Base-by-base conservation (phyloP, 92 coral and sea anemone genomes). In the Palythoa caribaeorum region DNA sequence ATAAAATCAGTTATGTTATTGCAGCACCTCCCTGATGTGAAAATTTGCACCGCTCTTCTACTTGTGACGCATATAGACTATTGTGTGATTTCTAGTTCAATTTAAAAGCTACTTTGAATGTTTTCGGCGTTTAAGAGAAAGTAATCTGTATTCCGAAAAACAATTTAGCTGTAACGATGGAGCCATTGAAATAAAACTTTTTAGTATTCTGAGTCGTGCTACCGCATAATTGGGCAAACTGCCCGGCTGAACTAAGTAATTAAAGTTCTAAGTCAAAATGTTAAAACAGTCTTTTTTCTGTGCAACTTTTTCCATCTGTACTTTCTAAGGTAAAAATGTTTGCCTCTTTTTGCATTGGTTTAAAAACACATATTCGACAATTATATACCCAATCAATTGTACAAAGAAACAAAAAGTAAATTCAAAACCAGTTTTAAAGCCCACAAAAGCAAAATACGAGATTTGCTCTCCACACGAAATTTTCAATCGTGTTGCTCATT, bases 11-110 rank as follows among this genome's bases (percentile, higher is more conserved):
- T 66, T 65, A 52, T 16, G 20, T 62, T 51, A 59, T 0, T 81
- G 39, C 20, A 65, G 14, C 73, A 81, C 76, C 86, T 81, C 74
- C 86, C 86, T 63, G 76, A 81, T 65, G 86, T 15, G 86, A 81
- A 65, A 81, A 81, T 81, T 47, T 81, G 14, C 75, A 47, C 62
- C 28, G 74, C 62, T 81, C 40, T 19, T 47, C 62, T 16, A 81
- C 39, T 53, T 81, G 66, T 65, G 86, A 65, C 76, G 86, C 76
- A 44, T 51, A 5, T n/a, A 19, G 19, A n/a, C 75, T 48, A 81
- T 81, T 81, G 57, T 65, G 20, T 15, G 76, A 44, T 13, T 21
- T 81, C 75, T 12, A 38, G 20, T 65, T 57, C 40, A 53, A 81
- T 66, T 81, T 81, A 81, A 66, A 81, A 35, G 75, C 57, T 12